Evolutionary conservation across 1,140 invertebrate genomes (phyloP), one percentile per base, ranked within the genome.

Genomic region (Chymomyza costata): DNA sequence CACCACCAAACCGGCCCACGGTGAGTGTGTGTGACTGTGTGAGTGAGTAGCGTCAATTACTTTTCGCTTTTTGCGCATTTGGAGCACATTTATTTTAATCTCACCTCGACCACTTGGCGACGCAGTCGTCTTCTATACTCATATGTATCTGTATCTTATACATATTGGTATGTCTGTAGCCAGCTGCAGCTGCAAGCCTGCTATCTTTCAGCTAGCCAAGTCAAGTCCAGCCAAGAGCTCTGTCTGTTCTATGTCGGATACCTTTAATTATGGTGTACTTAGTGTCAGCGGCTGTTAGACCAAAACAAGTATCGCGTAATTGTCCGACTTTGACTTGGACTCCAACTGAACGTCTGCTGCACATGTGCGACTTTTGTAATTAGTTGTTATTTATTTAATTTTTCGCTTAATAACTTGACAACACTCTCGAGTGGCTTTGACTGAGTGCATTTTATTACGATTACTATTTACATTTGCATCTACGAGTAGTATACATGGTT

Each of bases 51-150:
- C 71, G 71, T 78, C 71, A 78, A 78, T 78, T 78, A 78, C 66
- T 78, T 78, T 78, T 66, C 71, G 71, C 71, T 71, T 71, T 78
- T 74, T 78, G 71, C 63, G 67, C 73, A 80, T 80, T 80, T 80
- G 68, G 73, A 80, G 73, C 73, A 80, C 73, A 80, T 80, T 80
- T 73, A 73, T 80, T 80, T 80, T 68, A 80, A 80, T 80, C 73
- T 80, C 73, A 80, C 73, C 67, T 38, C 11, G 32, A 34, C 11
- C 11, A 13, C 32, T 13, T 78, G 63, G 52, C 45, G 31, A 18
- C 7, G 35, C 47, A 37, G 19, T 21, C 52, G 34, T 53, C 45
- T 39, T n/a, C 6, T 38, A 17, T 56, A 61, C 47, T 18, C 32
- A 3, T n/a, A 3, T 34, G 32, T 3, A 8, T 14, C 8, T 34